Evolutionary conservation across 2,797 vertebrate genomes (phyloP), one percentile per base, ranked within the genome.

Genomic region (Hippoglossus hippoglossus): DNA sequence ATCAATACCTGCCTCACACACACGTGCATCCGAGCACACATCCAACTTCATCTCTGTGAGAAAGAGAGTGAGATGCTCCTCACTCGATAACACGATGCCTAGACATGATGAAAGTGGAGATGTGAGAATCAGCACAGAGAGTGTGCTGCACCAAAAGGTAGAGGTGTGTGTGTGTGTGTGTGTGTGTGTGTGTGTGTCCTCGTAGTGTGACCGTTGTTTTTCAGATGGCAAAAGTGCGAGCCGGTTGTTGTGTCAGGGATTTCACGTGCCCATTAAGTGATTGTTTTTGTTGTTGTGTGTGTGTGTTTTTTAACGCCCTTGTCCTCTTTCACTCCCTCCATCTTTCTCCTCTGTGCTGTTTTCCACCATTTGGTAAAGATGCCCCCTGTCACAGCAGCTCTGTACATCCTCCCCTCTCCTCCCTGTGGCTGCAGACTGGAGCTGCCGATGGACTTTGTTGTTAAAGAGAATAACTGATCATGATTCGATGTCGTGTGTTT

Each of bases 401-500:
- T 15, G 66, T 46, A 12, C 54, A 5, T 24, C 65, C 75, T 49
- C 50, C 60, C 8, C 44, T 52, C 54, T 25, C 78, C 51, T 49
- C 50, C 62, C 62, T 25, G 24, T 55, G 81, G 69, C 64, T 36
- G 58, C 57, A 51, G 71, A 63, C 81, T 52, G 68, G 18, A 88
- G 79, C 69, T 39, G 77, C 54, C 85, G 89, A 90, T 88, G 68
- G 89, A 85, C 91, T 82, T 83, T 47, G 79, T 84, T 82, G 67
- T 87, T 84, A 72, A 73, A 67, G 88, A 82, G 75, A 85, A 19
- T 77, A 87, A 85, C 83, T 92, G 90, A 91, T 94, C 77, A 82
- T 91, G 82, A 73, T 93, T 91, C 86, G 90, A 90, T 90, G 85
- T 82, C 89, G 80, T 51, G 77, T 57, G 19, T 92, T 94, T 90